These are phyloP conservation scores for Aphelinus certus DNA, from an alignment of 1,140 invertebrate genomes.

Conservation along the genomic window DNA sequence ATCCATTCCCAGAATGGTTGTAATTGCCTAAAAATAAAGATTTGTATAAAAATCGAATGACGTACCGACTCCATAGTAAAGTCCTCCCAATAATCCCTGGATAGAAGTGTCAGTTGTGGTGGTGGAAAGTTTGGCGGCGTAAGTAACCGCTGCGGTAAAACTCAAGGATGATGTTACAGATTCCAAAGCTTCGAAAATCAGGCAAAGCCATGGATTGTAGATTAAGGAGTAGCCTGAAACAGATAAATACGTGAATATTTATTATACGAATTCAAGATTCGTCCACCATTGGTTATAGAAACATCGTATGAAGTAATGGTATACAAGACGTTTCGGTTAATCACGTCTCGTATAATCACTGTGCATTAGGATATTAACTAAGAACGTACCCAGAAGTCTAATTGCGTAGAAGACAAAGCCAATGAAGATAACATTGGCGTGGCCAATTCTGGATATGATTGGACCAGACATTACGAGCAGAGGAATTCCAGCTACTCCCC, in stretches of 20 bases:
- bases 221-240: constrained; percentile 81
- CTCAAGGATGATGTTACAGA: constrained; percentile 84
- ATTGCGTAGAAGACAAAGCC: constrained; percentile 82
- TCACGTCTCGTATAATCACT: too few species aligned
- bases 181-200: constrained; percentile 86
- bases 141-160: constrained; percentile 84
- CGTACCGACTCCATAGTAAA: constrained; percentile 84
- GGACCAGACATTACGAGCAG: constrained; percentile 80
- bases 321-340: too few species aligned
- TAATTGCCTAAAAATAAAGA: too few species aligned
- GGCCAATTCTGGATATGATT: constrained; percentile 81
- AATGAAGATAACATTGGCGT: constrained; percentile 84
- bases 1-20: too few species aligned
- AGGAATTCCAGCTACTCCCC: constrained; percentile 80
- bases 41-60: too few species aligned
- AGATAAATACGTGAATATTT: constrained; percentile 25
- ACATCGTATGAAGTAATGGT: too few species aligned
- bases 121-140: constrained; percentile 81
- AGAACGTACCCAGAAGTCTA: constrained; percentile 73
- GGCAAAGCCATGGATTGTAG: constrained; percentile 81
- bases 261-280: neutral
- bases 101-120: constrained; percentile 84
- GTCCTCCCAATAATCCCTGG: constrained; percentile 81
- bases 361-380: too few species aligned
- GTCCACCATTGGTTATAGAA: too few species aligned